Percentiles rank a stretch among this genome's conserved stretches.
Conservation (phyloP, 1,140 invertebrate species). For the Amyelois transitella region DNA sequence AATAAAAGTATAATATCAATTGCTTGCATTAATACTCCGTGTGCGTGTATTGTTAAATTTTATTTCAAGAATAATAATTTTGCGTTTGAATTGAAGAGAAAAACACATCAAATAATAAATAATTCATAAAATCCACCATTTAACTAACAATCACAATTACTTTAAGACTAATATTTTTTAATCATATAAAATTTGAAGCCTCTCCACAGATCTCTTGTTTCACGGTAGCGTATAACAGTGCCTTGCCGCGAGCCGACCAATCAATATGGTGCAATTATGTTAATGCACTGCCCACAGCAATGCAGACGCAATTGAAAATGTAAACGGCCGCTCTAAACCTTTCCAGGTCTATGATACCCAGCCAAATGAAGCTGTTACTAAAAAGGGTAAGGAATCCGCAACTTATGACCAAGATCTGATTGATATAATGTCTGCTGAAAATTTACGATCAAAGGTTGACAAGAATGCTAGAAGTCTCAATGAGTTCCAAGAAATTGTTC, state of each 20-base stretch:
- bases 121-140: no score
- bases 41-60: no score
- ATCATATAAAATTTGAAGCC: neutral
- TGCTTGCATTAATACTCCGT: no score
- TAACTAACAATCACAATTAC: no score
- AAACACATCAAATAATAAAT: no score
- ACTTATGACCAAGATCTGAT: neutral
- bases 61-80: no score
- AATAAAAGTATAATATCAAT: no score
- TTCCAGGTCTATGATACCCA: constrained; percentile 43
- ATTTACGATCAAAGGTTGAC: neutral
- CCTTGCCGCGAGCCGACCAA: constrained; percentile 48
- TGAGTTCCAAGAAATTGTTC: neutral
- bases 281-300: constrained; percentile 59
- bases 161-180: neutral
- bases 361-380: constrained; percentile 17
- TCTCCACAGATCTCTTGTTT: constrained; percentile 15
- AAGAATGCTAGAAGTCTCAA: no score
- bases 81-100: no score
- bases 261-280: constrained; percentile 68
- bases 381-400: neutral
- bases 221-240: constrained; percentile 32
- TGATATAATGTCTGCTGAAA: neutral
- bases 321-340: constrained; percentile 47
- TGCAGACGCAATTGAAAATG: constrained; percentile 64